Conservation (phyloP, 2,113 vertebrate species). For the Esox niger region DNA sequence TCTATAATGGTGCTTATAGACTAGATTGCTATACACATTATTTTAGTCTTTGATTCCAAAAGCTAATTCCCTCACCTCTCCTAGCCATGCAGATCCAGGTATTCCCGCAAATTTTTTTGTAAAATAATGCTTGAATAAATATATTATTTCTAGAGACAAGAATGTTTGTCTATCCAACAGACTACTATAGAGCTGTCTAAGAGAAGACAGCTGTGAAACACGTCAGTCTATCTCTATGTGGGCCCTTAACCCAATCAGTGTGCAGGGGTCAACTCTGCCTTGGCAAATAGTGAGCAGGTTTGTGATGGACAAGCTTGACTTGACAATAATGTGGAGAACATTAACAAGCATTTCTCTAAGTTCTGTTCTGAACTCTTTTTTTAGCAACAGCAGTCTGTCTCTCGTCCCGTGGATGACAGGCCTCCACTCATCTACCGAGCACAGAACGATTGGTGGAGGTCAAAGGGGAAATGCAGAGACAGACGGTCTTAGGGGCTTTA, state of each 20-base stretch:
- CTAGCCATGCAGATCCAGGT: too few species aligned
- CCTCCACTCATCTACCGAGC: too few species aligned
- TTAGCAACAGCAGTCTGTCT: too few species aligned
- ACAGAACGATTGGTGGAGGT: too few species aligned
- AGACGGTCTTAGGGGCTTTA: too few species aligned
- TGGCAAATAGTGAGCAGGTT: not conserved
- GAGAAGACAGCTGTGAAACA: slow-evolving; percentile 40
- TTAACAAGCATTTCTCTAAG: not conserved
- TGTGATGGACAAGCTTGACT: not conserved
- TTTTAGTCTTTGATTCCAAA: not conserved
- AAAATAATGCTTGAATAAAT: too few species aligned
- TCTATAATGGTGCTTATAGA: not conserved
- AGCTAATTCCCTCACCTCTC: too few species aligned
- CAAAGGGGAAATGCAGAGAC: too few species aligned
- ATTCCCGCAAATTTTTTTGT: too few species aligned
- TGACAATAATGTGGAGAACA: not conserved
- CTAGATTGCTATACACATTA: not conserved
- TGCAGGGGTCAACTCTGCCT: slow-evolving; percentile 19
- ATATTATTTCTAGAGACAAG: not conserved
- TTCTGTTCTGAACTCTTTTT: too few species aligned
- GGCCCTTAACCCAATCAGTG: slow-evolving; percentile 22
- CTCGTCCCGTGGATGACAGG: too few species aligned
- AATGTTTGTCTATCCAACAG: slow-evolving; percentile 1
- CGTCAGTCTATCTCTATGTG: slow-evolving; percentile 26
- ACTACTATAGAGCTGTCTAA: slow-evolving; percentile 24